Evolutionary conservation across 2,797 vertebrate species (phyloP), one percentile per base, ranked within the genome.

Genomic region (Rhinichthys osculus): DNA sequence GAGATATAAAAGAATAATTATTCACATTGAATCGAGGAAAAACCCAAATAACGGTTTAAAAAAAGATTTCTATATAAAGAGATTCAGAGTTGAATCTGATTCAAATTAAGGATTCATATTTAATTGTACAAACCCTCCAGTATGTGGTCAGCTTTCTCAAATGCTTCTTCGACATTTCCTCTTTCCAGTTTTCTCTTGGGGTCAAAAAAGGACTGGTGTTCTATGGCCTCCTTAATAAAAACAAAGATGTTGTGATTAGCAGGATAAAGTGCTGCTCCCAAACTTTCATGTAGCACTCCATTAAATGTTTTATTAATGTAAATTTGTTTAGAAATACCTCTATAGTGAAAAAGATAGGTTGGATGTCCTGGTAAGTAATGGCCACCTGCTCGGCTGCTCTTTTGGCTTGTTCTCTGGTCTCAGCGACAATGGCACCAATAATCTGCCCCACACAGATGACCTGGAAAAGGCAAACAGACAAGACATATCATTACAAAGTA

Each of bases 391-490:
- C 64, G 2, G 88, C 87, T 59, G 89, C 92, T 85, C 86, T 87
- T 67, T 84, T 89, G 44, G 91, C 91, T 81, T 90, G 85, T 64
- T 92, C 91, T 73, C 89, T 89, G 33, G 57, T 91, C 57, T 92
- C 88, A 13, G 91, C 88, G 23, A 93, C 92, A 71, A 91, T 71
- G 0, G 91, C 91, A 9, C 90, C 89, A 2, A 91, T 87, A 40
- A 93, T 91, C 87, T 92, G 91, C 57, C 91, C 90, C 44, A 91
- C 89, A 71, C 91, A 92, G 33, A 82, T 54, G 59, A 92, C 91
- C 91, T 91, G 52, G 1, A 64, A 54, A 57, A 10, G 0, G 38
- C 14, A 76, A 42, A 30, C 6, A n/a, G 11, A 38, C 21, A 76
- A 66, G 21, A 76, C 3, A 62, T 13, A 33, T 3, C 17, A 54